Evolutionary conservation across 1,140 invertebrate genomes (phyloP).

Genomic region (Lucilia cuprina): DNA sequence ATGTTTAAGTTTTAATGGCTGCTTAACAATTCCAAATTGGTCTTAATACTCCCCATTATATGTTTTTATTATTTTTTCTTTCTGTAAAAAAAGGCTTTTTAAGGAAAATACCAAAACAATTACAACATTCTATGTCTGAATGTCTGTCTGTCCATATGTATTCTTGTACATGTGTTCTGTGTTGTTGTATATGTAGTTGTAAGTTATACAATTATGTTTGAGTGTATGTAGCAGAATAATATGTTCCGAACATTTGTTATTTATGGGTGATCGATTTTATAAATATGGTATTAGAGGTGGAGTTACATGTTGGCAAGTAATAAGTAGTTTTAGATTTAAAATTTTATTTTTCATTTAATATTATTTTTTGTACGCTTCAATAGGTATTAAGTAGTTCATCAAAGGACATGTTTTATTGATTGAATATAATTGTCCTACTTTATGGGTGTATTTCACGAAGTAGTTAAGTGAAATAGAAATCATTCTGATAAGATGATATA

Average conservation of each 20-base stretch:
- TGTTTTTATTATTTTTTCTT: too few species aligned
- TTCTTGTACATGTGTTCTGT: background rate
- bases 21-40: constrained; percentile 32
- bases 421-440: too few species aligned
- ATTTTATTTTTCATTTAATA: background rate
- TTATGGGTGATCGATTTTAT: constrained; percentile 31
- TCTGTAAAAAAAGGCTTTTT: constrained; percentile 11
- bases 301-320: constrained; percentile 6
- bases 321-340: background rate
- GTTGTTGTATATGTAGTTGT: background rate
- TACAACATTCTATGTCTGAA: background rate
- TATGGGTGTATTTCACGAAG: too few species aligned
- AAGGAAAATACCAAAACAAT: constrained; percentile 24
- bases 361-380: background rate
- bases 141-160: background rate
- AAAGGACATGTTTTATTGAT: too few species aligned
- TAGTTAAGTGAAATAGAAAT: too few species aligned
- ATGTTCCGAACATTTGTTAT: background rate
- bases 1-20: constrained; percentile 29
- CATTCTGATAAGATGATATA: too few species aligned
- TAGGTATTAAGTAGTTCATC: background rate
- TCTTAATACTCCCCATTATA: constrained; percentile 26
- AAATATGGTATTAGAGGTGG: constrained; percentile 24
- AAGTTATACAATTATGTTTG: background rate
- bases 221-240: background rate